phyloP scores from a whole-genome alignment of 2,113 vertebrate species.

The Corvus moneduloides region DNA sequence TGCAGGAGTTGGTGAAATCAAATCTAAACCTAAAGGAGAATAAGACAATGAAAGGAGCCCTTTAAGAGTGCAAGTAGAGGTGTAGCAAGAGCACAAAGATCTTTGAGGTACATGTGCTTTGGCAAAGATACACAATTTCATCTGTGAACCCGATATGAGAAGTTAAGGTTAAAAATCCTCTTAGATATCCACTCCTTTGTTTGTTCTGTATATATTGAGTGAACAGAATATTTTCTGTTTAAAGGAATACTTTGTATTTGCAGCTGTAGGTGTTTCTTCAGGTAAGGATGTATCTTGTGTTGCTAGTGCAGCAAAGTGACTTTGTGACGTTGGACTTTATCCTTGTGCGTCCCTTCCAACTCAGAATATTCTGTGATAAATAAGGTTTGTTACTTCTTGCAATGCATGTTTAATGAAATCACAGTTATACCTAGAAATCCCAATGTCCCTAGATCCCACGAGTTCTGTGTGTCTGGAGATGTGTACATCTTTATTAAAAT shows the following conservation, averaged over 20 bases:
- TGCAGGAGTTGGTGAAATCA: neutral
- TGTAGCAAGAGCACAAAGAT: neutral
- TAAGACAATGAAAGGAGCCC: neutral
- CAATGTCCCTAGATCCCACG: neutral
- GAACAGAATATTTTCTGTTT: neutral
- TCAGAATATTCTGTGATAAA: neutral
- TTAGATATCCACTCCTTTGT: neutral
- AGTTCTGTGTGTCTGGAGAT: neutral
- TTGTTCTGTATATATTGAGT: neutral
- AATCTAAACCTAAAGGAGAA: neutral
- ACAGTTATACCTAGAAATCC: neutral
- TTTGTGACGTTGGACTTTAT: accelerated
- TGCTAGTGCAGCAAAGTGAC: neutral
- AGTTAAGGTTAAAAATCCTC: neutral
- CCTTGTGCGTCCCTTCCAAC: neutral
- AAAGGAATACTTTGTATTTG: neutral
- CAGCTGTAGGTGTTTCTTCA: neutral
- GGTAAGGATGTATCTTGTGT: neutral
- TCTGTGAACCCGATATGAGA: neutral
- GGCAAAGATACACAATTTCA: neutral
- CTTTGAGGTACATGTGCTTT: neutral
- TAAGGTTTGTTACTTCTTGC: neutral
- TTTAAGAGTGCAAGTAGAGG: neutral
- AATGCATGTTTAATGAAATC: neutral
- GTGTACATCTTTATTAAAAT: neutral